These are phyloP conservation scores for Chrosomus eos DNA, from an alignment of 2,797 vertebrate species.

Conservation along the genomic window DNA sequence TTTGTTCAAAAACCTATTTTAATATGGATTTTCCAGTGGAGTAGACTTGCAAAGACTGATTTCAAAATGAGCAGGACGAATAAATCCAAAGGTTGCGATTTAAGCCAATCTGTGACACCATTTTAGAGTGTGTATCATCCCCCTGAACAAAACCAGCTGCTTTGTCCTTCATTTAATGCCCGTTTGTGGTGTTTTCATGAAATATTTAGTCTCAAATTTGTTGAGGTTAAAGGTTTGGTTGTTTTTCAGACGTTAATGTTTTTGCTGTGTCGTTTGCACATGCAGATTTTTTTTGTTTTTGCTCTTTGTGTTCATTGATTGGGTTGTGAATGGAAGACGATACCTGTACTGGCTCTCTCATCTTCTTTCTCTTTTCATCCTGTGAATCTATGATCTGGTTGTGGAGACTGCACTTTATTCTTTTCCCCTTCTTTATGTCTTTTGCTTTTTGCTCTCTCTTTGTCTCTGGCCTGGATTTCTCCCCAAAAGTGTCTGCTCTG, in stretches of 20 bases:
- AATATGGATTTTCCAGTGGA: background rate
- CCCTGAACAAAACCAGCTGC: slow-evolving; percentile 25
- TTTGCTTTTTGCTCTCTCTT: background rate
- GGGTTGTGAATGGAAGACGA: slow-evolving; percentile 62
- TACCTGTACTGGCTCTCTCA: slow-evolving; percentile 26
- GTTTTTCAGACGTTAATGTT: slow-evolving; percentile 25
- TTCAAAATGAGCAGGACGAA: slow-evolving; percentile 7
- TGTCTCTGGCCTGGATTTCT: slow-evolving; percentile 28
- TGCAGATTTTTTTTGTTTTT: slow-evolving; percentile 1
- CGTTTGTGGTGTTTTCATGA: background rate
- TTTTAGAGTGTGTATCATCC: background rate
- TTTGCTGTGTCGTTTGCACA: slow-evolving; percentile 45
- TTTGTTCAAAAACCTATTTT: background rate
- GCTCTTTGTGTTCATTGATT: slow-evolving; percentile 45
- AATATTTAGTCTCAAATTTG: background rate
- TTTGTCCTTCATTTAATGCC: slow-evolving; percentile 13
- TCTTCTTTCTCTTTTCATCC: slow-evolving; percentile 49
- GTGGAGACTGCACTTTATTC: slow-evolving; percentile 43
- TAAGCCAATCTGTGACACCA: background rate
- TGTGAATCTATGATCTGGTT: slow-evolving; percentile 46
- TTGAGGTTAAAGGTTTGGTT: slow-evolving; percentile 1
- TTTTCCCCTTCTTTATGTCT: slow-evolving; percentile 30
- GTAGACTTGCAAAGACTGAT: background rate
- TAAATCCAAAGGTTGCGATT: background rate
- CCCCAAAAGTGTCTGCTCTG: slow-evolving; percentile 33